Conservation (phyloP, 1,140 invertebrate genomes). For the Caenorhabditis brenneri region DNA sequence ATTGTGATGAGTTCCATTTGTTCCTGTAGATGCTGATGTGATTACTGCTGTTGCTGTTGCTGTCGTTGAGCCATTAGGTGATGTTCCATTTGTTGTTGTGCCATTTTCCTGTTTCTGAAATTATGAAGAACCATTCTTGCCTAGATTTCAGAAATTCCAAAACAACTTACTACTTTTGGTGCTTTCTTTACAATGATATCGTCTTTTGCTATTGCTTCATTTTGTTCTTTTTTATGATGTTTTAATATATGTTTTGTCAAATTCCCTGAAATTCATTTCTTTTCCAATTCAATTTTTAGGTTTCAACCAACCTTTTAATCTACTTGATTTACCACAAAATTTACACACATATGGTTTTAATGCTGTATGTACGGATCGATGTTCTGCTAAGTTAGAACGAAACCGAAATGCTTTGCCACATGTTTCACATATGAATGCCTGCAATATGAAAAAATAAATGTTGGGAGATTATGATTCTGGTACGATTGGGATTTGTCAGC, state of each 20-base stretch:
- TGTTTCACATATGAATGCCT: slow-evolving; percentile 69
- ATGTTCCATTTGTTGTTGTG: slow-evolving; percentile 51
- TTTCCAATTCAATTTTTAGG: not conserved
- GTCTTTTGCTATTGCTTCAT: slow-evolving; percentile 68
- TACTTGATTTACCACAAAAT: slow-evolving; percentile 68
- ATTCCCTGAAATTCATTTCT: slow-evolving; percentile 62
- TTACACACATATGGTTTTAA: slow-evolving; percentile 70
- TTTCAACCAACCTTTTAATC: slow-evolving; percentile 61
- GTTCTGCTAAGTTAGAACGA: slow-evolving; percentile 70
- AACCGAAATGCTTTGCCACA: slow-evolving; percentile 71
- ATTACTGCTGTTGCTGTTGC: slow-evolving; percentile 65
- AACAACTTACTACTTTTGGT: slow-evolving; percentile 65
- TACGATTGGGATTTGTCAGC: not conserved
- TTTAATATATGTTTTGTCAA: slow-evolving; percentile 70
- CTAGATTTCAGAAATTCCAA: not conserved
- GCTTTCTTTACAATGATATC: slow-evolving; percentile 70
- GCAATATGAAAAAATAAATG: not conserved
- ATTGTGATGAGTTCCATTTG: not conserved
- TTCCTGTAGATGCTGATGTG: not conserved
- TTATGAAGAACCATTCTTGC: slow-evolving; percentile 54
- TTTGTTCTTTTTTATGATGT: slow-evolving; percentile 70
- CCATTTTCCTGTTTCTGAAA: not conserved
- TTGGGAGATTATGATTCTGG: not conserved
- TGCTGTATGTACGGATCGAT: slow-evolving; percentile 70
- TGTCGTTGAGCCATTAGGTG: slow-evolving; percentile 69